Evolutionary conservation across 2,113 vertebrate species (phyloP).

Genomic region (Stegostoma tigrinum): DNA sequence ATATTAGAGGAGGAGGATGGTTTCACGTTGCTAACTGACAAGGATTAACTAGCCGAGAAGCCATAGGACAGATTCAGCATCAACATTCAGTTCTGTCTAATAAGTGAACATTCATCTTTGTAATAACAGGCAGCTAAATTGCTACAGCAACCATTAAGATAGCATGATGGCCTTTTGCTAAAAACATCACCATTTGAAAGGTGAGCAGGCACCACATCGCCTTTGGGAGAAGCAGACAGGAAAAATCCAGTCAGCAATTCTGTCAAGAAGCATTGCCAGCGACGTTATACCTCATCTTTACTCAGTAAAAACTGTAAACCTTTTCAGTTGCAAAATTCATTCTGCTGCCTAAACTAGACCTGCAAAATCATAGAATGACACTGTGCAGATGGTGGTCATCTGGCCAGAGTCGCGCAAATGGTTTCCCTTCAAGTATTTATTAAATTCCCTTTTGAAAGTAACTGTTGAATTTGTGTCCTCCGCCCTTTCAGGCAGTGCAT

Average conservation of each 20-base stretch:
- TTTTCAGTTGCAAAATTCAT: not conserved
- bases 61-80: not conserved
- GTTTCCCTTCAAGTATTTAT: not conserved
- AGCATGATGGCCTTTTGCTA: not conserved
- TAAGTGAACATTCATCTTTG: not conserved
- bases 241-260: not conserved
- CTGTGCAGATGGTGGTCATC: not conserved
- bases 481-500: not conserved
- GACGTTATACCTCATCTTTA: not conserved
- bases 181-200: not conserved
- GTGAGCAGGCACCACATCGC: not conserved
- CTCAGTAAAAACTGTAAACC: not conserved
- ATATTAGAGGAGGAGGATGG: not conserved
- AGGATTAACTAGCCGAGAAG: not conserved
- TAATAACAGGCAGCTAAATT: not conserved
- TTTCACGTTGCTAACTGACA: conserved; percentile 21
- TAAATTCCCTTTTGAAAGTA: not conserved
- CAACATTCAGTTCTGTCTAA: not conserved
- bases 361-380: not conserved
- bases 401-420: not conserved
- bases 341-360: not conserved
- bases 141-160: not conserved
- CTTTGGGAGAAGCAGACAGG: not conserved
- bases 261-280: not conserved
- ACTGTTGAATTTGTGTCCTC: not conserved